These are phyloP conservation scores for Dryobotodes eremita DNA, from an alignment of 2,888 invertebrate species.

Conservation along the genomic window DNA sequence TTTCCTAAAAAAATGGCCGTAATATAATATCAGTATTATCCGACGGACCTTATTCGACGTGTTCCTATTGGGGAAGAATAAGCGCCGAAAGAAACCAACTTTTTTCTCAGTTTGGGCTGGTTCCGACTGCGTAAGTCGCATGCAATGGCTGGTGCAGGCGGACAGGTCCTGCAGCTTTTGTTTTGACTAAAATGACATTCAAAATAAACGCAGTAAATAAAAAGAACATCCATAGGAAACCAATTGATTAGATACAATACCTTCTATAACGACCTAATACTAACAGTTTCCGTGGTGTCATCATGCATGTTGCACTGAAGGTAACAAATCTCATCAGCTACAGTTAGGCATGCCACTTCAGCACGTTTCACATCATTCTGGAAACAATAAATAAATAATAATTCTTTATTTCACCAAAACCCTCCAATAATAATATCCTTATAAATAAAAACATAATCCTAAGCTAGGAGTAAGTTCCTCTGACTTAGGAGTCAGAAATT, in stretches of 20 bases:
- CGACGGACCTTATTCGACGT: slow-evolving; percentile 74
- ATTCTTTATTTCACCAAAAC: not conserved
- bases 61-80: slow-evolving; percentile 72
- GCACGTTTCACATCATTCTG: slow-evolving; percentile 81
- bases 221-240: not conserved
- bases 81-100: slow-evolving; percentile 71
- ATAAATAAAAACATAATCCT: not conserved
- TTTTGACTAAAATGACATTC: slow-evolving; percentile 62
- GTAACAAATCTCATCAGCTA: slow-evolving; percentile 76
- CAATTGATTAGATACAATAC: slow-evolving; percentile 34
- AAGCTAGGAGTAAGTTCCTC: not conserved
- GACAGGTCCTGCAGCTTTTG: slow-evolving; percentile 67
- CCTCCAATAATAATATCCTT: not conserved
- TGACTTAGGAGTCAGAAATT: not conserved
- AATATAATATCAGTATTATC: not conserved
- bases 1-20: not conserved
- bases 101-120: slow-evolving; percentile 75
- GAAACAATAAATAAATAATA: slow-evolving; percentile 2
- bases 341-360: slow-evolving; percentile 80
- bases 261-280: slow-evolving; percentile 65
- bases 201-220: slow-evolving; percentile 40
- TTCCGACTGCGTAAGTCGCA: slow-evolving; percentile 72
- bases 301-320: slow-evolving; percentile 76
- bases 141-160: slow-evolving; percentile 67
- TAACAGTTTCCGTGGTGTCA: slow-evolving; percentile 78